Conservation (phyloP, 2,888 invertebrate species). For the Saturnia japonica region DNA sequence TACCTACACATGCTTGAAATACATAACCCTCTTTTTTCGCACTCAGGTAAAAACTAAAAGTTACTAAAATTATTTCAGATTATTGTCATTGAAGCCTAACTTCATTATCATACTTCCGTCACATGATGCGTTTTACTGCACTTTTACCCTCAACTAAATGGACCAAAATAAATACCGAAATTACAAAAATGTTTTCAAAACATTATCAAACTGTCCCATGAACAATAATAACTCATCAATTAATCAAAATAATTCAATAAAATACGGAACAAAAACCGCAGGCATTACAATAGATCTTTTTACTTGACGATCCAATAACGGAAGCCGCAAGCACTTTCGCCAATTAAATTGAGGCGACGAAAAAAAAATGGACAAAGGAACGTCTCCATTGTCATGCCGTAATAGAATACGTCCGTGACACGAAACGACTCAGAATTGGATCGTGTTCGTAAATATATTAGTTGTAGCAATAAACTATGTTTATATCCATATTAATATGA, state of each 20-base stretch:
- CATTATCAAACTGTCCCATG: neutral
- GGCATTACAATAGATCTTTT: constrained; percentile 18
- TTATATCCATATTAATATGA: neutral
- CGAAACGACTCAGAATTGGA: constrained; percentile 18
- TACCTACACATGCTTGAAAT: no score
- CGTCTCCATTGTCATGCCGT: constrained; percentile 21
- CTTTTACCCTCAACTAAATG: no score
- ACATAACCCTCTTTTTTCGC: no score
- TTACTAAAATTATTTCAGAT: no score
- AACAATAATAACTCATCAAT: constrained; percentile 8
- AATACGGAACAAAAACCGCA: constrained; percentile 13
- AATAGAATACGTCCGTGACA: constrained; percentile 26
- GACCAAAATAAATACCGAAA: no score
- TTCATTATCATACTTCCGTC: no score
- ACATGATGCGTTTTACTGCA: no score
- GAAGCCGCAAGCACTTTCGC: constrained; percentile 23
- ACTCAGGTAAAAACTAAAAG: no score
- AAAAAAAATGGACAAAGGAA: constrained; percentile 24
- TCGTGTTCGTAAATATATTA: constrained; percentile 10
- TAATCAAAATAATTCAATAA: constrained; percentile 21
- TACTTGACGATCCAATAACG: constrained; percentile 19
- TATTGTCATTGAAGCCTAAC: no score
- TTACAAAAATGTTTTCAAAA: neutral
- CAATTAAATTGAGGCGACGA: constrained; percentile 26
- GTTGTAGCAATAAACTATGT: neutral